Percentiles rank a stretch among this genome's conserved stretches.
Evolutionary conservation across 2,888 invertebrate species (phyloP).

Genomic region (Dynastes maya): DNA sequence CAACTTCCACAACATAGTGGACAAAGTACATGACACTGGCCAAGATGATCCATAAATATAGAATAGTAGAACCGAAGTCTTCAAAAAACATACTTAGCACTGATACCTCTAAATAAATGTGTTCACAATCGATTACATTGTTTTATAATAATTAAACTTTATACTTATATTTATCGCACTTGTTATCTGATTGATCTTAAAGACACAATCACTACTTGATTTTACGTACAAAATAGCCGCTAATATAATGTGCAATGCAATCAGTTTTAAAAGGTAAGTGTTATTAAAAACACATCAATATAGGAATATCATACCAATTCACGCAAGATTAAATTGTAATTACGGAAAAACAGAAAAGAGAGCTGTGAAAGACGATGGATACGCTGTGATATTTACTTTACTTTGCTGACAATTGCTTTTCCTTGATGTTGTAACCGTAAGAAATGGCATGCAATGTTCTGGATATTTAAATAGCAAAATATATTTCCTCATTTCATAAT

Average conservation of each 20-base stretch:
- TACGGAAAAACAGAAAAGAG: no score
- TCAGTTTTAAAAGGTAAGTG: constrained; percentile 9
- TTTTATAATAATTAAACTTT: constrained; percentile 30
- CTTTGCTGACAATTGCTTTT: no score
- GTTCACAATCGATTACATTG: constrained; percentile 6
- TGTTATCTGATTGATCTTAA: constrained; percentile 27
- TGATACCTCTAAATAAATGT: constrained; percentile 55
- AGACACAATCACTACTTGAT: constrained; percentile 11
- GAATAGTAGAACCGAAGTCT: constrained; percentile 48
- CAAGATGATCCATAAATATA: constrained; percentile 66
- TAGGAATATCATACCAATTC: no score
- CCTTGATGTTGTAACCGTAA: background rate
- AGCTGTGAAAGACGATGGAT: no score
- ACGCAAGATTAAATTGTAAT: no score
- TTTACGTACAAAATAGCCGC: constrained; percentile 15
- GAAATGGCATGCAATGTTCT: background rate
- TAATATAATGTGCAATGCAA: constrained; percentile 23
- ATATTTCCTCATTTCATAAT: no score
- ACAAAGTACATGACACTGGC: constrained; percentile 55
- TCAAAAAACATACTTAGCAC: constrained; percentile 63
- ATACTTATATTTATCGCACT: constrained; percentile 35
- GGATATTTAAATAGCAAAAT: background rate
- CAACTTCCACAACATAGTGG: constrained; percentile 75
- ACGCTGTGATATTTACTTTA: no score
- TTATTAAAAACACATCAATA: background rate